phyloP scores from a whole-genome alignment of 1,140 invertebrate species.

The Heliconius eleuchia region DNA sequence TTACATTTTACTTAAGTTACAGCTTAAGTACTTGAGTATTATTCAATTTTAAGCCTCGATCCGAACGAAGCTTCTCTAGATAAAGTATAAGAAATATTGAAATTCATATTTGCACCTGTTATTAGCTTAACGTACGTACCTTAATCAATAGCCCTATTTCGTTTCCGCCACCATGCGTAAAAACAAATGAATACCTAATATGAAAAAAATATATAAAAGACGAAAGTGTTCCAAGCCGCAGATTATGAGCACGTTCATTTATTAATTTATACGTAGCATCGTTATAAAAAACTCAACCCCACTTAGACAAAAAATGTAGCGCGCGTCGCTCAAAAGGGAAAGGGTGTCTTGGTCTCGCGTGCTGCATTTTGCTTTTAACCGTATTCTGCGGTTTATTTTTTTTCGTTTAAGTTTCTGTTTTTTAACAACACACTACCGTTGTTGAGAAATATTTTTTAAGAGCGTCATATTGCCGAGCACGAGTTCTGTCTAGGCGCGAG shows the following conservation, averaged over 20 bases:
- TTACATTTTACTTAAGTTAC: no score
- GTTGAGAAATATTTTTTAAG: slow-evolving; percentile 76
- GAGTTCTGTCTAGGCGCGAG: slow-evolving; percentile 44
- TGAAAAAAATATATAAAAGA: slow-evolving; percentile 68
- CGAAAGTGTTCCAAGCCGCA: slow-evolving; percentile 78
- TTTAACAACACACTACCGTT: slow-evolving; percentile 78
- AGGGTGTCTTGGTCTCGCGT: slow-evolving; percentile 78
- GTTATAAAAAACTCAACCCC: slow-evolving; percentile 76
- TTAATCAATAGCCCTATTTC: slow-evolving; percentile 65
- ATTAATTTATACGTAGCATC: slow-evolving; percentile 80
- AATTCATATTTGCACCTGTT: slow-evolving; percentile 62
- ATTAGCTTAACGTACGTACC: slow-evolving; percentile 49
- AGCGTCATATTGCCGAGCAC: slow-evolving; percentile 72
- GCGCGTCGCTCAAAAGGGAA: slow-evolving; percentile 78
- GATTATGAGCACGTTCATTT: slow-evolving; percentile 80
- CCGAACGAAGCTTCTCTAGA: not conserved
- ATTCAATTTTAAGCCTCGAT: not conserved
- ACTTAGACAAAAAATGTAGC: slow-evolving; percentile 76
- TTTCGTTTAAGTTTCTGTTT: slow-evolving; percentile 73
- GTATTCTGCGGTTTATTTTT: slow-evolving; percentile 76
- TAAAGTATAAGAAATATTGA: not conserved
- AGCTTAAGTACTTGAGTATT: not conserved
- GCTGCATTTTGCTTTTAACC: slow-evolving; percentile 78
- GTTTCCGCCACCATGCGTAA: slow-evolving; percentile 69
- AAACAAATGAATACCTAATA: slow-evolving; percentile 72